phyloP scores from a whole-genome alignment of 2,797 vertebrate genomes.

The Clarias fuscus region DNA sequence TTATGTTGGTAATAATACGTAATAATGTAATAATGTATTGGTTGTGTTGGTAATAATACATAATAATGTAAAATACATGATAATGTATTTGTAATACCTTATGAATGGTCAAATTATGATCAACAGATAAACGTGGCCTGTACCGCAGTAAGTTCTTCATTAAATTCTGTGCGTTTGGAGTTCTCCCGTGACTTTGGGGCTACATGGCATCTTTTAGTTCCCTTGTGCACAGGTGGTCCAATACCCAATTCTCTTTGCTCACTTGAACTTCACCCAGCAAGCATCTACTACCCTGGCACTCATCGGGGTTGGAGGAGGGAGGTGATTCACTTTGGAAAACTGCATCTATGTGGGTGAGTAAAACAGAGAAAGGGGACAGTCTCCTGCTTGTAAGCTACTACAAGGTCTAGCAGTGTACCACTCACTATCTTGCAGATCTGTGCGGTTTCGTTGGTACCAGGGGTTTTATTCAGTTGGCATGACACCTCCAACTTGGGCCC shows the following conservation, averaged over 20 bases:
- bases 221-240: conserved; percentile 89
- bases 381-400: background rate
- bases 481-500: conserved; percentile 92
- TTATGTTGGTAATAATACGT: background rate
- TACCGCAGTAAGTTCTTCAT: conserved; percentile 89
- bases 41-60: too few relatives aligned
- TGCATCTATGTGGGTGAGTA: conserved; percentile 93
- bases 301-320: conserved; percentile 94
- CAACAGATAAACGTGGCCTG: conserved; percentile 93
- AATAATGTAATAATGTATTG: too few relatives aligned
- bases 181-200: conserved; percentile 97
- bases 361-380: background rate
- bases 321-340: conserved; percentile 90
- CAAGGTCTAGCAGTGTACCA: background rate
- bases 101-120: conserved; percentile 9
- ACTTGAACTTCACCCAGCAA: conserved; percentile 93
- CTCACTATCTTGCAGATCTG: conserved; percentile 68
- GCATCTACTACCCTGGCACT: conserved; percentile 90
- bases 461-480: conserved; percentile 88
- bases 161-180: conserved; percentile 87
- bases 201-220: conserved; percentile 95
- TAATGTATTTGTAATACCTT: background rate
- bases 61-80: too few relatives aligned
- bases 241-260: conserved; percentile 91
- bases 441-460: conserved; percentile 98